Evolutionary conservation across 2,797 vertebrate species (phyloP).

Genomic region (Lepus townsendii): DNA sequence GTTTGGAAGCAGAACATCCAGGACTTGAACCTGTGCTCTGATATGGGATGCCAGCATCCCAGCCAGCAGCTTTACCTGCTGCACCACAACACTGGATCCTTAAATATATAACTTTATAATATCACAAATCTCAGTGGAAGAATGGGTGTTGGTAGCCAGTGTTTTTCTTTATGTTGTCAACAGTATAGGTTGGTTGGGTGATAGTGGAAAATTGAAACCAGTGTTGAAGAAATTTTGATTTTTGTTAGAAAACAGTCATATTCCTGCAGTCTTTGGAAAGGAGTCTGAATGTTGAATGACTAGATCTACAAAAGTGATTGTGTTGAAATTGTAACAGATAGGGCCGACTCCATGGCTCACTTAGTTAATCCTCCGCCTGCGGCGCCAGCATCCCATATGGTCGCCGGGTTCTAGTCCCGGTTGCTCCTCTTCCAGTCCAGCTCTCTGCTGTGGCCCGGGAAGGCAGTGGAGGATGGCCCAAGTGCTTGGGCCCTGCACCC

Average conservation of each 20-base stretch:
- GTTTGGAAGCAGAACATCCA: too few relatives aligned
- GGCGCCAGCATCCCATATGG: too few relatives aligned
- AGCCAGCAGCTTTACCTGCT: too few relatives aligned
- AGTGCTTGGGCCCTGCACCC: too few relatives aligned
- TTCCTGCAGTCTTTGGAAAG: background rate
- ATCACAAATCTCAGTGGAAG: background rate
- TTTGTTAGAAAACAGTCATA: background rate
- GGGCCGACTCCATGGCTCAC: too few relatives aligned
- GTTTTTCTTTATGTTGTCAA: background rate
- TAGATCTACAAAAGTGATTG: constrained; percentile 53
- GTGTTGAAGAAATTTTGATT: background rate
- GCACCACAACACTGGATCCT: background rate
- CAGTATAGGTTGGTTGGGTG: background rate
- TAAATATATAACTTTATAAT: background rate
- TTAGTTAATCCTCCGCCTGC: too few relatives aligned
- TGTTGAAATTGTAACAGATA: constrained; percentile 46
- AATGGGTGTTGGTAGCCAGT: background rate
- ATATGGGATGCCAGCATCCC: too few relatives aligned
- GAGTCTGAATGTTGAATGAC: background rate
- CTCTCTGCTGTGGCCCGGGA: too few relatives aligned
- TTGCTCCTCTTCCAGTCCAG: too few relatives aligned
- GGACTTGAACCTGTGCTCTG: too few relatives aligned
- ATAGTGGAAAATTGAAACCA: constrained; percentile 7
- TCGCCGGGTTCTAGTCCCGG: too few relatives aligned
- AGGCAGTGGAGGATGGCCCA: too few relatives aligned